These are phyloP conservation scores for Acrocera orbiculus DNA, from an alignment of 2,888 invertebrate genomes.

Conservation along the genomic window DNA sequence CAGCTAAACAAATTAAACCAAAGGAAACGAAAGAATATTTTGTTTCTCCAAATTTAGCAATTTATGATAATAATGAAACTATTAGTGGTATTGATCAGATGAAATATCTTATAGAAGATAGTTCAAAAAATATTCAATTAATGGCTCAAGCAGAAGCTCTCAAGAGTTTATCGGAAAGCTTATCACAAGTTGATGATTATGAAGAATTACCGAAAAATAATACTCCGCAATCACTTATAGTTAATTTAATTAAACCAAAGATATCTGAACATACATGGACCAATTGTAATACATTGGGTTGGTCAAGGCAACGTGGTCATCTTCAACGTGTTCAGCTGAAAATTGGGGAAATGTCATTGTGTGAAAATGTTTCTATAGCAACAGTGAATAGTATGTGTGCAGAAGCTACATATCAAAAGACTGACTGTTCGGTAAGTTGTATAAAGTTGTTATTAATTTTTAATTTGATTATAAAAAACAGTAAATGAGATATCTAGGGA, in stretches of 20 bases:
- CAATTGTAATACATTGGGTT: constrained; percentile 68
- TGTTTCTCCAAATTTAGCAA: constrained; percentile 16
- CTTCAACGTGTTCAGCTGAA: constrained; percentile 64
- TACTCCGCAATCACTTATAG: constrained; percentile 8
- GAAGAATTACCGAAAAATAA: constrained; percentile 9
- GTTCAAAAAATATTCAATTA: constrained; percentile 13
- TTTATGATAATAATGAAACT: constrained; percentile 6
- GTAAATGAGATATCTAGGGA: too few relatives aligned
- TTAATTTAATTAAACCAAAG: constrained; percentile 12
- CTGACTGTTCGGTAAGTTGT: constrained; percentile 64
- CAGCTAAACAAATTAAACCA: constrained; percentile 13
- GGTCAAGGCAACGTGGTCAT: constrained; percentile 70
- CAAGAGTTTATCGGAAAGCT: constrained; percentile 23
- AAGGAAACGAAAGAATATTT: constrained; percentile 29
- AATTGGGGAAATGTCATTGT: constrained; percentile 58
- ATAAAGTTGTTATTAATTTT: not conserved
- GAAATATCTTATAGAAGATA: constrained; percentile 7
- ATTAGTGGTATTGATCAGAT: not conserved
- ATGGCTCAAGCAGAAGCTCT: constrained; percentile 26
- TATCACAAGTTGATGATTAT: constrained; percentile 26
- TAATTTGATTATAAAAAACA: not conserved
- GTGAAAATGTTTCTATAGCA: constrained; percentile 71
- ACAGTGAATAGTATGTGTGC: constrained; percentile 70
- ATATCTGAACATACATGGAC: constrained; percentile 24
- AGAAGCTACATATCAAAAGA: constrained; percentile 57